Evolutionary conservation across 2,888 invertebrate genomes (phyloP).

Genomic region (Pycnomerus fuliginosus): DNA sequence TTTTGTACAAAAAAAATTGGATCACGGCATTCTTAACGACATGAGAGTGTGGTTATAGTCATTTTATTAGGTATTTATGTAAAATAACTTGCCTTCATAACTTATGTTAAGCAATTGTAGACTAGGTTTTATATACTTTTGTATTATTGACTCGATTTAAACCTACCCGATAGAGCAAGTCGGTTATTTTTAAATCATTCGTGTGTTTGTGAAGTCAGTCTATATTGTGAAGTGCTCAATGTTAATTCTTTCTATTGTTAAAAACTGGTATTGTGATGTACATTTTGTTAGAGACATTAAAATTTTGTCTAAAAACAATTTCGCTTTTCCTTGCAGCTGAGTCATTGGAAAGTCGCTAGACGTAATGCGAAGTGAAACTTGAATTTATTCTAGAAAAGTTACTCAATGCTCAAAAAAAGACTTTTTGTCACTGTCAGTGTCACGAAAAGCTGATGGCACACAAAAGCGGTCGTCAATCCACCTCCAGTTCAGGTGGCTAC

Average conservation of each 20-base stretch:
- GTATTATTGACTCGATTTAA: slow-evolving; percentile 11
- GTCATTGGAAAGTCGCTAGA: neutral
- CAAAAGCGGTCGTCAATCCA: neutral
- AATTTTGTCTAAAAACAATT: neutral
- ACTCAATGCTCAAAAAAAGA: neutral
- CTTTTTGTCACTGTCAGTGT: neutral
- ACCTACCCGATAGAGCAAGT: slow-evolving; percentile 11
- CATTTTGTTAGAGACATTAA: slow-evolving; percentile 26
- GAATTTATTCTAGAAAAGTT: neutral
- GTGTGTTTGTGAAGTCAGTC: slow-evolving; percentile 6
- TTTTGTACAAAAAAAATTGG: too few relatives aligned
- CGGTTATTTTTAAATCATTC: slow-evolving; percentile 4
- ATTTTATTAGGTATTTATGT: slow-evolving; percentile 29
- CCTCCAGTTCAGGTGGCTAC: neutral
- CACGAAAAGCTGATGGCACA: neutral
- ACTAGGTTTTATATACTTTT: slow-evolving; percentile 18
- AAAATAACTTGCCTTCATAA: slow-evolving; percentile 25
- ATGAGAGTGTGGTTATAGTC: slow-evolving; percentile 25
- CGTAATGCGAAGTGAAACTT: neutral
- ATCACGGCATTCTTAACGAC: too few relatives aligned
- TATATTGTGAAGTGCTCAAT: slow-evolving; percentile 40
- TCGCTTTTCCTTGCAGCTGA: neutral
- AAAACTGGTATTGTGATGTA: slow-evolving; percentile 47
- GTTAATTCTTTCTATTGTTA: slow-evolving; percentile 42
- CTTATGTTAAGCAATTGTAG: slow-evolving; percentile 9